Base-by-base conservation (phyloP, 2,888 invertebrate species). In the Lasioglossum leucozonium region DNA sequence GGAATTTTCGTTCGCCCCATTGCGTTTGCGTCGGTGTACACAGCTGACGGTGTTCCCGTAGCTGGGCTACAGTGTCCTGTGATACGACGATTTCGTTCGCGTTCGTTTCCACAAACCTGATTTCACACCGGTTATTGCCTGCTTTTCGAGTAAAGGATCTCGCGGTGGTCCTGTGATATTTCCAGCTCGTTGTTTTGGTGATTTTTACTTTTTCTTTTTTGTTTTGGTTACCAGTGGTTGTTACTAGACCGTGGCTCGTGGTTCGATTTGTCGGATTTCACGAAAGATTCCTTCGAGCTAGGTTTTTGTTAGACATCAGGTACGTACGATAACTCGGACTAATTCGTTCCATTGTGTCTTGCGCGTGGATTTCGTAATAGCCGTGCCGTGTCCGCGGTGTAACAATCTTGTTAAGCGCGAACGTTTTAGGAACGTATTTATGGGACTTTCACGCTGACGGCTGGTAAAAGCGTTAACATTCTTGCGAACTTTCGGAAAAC, bases 401-500 rank as follows among this genome's bases (percentile, higher is more conserved):
- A 13, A 26, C 11, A 26, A 13, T 30, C 26, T 8, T 58, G 26
- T 58, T 13, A 26, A 13, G 58, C 16, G 13, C 5, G 26, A 58
- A 58, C 58, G 26, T 58, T 58, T 58, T 58, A 16, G 26, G 2
- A 26, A 5, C 26, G 51, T 51, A 51, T 51, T 51, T 51, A 51
- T 51, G 51, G 51, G 51, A 51, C 51, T 51, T n/a, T 51, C 51
- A 51, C 51, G 8, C 51, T 51, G 51, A 51, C 10, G 51, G 51
- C 22, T 51, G 22, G 51, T 51, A 51, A 51, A 51, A 51, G 51
- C 51, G 51, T 51, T 51, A 51, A 51, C 51, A 51, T 51, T 51
- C 51, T n/a, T n/a, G 51, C 51, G 51, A 51, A 51, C 51, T 51
- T 51, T 51, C 51, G 51, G 51, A 51, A 51, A 51, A n/a, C 51